Conservation (phyloP, 2,113 vertebrate species). For the Geococcyx californianus region DNA sequence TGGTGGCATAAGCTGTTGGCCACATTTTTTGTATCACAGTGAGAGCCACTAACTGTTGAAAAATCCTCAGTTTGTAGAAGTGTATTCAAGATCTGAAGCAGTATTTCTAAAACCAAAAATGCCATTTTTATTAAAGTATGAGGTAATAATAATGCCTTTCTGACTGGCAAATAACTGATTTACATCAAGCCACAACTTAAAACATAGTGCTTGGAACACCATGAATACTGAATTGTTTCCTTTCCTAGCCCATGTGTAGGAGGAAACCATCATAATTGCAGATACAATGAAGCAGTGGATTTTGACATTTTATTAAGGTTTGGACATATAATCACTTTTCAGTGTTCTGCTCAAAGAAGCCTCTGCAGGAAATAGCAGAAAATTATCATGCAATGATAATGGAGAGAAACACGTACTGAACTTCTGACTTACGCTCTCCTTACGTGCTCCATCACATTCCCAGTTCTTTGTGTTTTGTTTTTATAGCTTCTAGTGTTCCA, state of each 20-base stretch:
- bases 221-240: constrained; percentile 1
- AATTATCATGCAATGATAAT: constrained; percentile 20
- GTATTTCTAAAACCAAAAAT: not conserved
- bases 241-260: constrained; percentile 17
- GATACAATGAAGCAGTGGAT: constrained; percentile 26
- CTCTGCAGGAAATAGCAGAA: constrained; percentile 47
- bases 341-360: constrained; percentile 33
- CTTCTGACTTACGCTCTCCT: not conserved
- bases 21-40: rapidly evolving
- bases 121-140: not conserved
- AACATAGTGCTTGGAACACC: not conserved
- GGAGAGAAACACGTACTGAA: not conserved
- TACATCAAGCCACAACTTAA: constrained; percentile 5
- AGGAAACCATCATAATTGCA: constrained; percentile 32
- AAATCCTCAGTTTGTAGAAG: not conserved
- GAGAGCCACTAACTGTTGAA: not conserved
- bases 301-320: constrained; percentile 56
- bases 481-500: constrained; percentile 4
- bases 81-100: not conserved
- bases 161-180: constrained; percentile 9
- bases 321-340: constrained; percentile 43
- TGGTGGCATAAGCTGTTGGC: not conserved
- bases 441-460: not conserved
- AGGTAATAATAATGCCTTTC: not conserved
- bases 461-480: not conserved